phyloP scores from a whole-genome alignment of 2,113 vertebrate genomes.

The Lipophrys pholis region DNA sequence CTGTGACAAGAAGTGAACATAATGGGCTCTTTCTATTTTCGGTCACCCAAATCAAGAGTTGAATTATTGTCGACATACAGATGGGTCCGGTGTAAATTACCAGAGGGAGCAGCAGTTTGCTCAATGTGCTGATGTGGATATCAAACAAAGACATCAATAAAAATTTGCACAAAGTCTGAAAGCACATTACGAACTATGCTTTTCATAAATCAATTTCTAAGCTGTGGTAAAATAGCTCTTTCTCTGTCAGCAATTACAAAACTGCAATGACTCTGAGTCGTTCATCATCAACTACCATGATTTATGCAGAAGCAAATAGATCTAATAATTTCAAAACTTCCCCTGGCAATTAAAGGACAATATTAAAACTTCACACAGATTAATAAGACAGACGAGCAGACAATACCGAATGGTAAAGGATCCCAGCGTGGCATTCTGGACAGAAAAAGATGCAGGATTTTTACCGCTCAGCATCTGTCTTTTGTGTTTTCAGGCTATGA shows the following conservation, averaged over 20 bases:
- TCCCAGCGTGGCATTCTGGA: conserved; percentile 38
- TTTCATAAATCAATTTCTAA: conserved; percentile 73
- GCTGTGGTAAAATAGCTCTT: conserved; percentile 31
- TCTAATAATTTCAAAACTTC: conserved; percentile 54
- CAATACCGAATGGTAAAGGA: not conserved
- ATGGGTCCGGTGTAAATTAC: conserved; percentile 65
- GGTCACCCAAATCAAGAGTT: conserved; percentile 31
- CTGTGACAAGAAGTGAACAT: not conserved
- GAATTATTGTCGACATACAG: conserved; percentile 51
- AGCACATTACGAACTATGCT: conserved; percentile 57
- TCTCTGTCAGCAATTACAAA: conserved; percentile 58
- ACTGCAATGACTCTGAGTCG: conserved; percentile 28
- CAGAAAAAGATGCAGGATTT: conserved; percentile 40
- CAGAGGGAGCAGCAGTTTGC: conserved; percentile 42
- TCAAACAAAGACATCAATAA: conserved; percentile 77
- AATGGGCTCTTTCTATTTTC: conserved; percentile 43
- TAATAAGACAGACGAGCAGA: conserved; percentile 45
- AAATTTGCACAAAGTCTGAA: conserved; percentile 59
- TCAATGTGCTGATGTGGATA: conserved; percentile 69
- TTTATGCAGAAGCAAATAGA: conserved; percentile 63
- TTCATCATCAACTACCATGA: conserved; percentile 70
- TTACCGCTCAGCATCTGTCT: conserved; percentile 45
- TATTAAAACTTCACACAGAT: conserved; percentile 41
- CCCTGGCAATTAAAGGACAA: conserved; percentile 29
- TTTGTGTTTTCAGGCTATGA: conserved; percentile 22